These are phyloP conservation scores for Steromphala cineraria DNA, from an alignment of 2,888 invertebrate species.

Conservation along the genomic window DNA sequence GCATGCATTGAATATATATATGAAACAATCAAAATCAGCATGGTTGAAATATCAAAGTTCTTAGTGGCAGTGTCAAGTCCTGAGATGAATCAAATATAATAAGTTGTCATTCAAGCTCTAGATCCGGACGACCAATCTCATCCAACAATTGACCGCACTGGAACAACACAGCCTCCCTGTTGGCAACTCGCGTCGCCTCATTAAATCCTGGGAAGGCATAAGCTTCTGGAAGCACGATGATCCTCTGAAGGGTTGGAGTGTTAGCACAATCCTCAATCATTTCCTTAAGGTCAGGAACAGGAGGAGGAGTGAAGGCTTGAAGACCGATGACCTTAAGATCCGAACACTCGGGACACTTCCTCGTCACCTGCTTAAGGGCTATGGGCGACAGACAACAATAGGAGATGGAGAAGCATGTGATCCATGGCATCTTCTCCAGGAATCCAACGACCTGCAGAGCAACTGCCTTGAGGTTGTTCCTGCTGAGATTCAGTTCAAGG, in stretches of 20 bases:
- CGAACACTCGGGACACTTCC: constrained; percentile 47
- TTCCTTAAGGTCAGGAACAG: constrained; percentile 46
- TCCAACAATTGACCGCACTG: constrained; percentile 40
- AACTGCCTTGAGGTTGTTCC: constrained; percentile 57
- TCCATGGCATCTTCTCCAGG: constrained; percentile 41
- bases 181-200: constrained; percentile 43
- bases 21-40: too few relatives aligned
- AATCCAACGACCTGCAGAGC: constrained; percentile 39
- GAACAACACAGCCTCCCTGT: constrained; percentile 37
- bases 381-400: constrained; percentile 55
- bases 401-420: constrained; percentile 60
- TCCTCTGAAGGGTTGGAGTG: constrained; percentile 59
- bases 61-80: too few relatives aligned
- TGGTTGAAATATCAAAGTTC: too few relatives aligned
- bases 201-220: constrained; percentile 67
- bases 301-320: constrained; percentile 64
- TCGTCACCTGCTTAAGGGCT: constrained; percentile 49
- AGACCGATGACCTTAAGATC: constrained; percentile 57
- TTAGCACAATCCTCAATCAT: constrained; percentile 52
- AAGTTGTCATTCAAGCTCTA: constrained; percentile 46
- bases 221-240: constrained; percentile 59
- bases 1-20: too few relatives aligned
- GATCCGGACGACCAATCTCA: constrained; percentile 45
- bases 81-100: too few relatives aligned
- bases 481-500: constrained; percentile 63